Evolutionary conservation across 2,113 vertebrate genomes (phyloP).

Genomic region (Apodemus sylvaticus): DNA sequence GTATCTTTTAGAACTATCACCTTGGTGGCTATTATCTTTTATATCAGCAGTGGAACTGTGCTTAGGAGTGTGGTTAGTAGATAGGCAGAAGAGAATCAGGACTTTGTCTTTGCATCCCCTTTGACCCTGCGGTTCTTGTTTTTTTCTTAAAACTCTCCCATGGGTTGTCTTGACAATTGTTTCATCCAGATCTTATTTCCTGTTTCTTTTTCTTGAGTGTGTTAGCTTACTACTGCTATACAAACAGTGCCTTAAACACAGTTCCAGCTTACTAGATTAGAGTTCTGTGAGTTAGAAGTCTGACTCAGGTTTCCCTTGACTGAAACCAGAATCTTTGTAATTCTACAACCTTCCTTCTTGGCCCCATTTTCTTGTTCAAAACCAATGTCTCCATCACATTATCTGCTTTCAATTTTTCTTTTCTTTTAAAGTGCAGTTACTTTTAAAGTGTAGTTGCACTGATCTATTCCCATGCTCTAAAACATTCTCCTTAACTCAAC

Average conservation of each 20-base stretch:
- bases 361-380: background rate
- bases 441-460: background rate
- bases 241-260: background rate
- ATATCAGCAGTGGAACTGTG: background rate
- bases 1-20: conserved; percentile 1
- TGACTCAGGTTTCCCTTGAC: background rate
- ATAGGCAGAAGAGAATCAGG: background rate
- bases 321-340: background rate
- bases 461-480: background rate
- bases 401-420: background rate
- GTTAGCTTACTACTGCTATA: background rate
- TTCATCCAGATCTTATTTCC: background rate
- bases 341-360: background rate
- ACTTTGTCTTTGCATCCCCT: background rate
- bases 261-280: background rate
- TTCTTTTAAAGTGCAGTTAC: background rate
- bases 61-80: background rate
- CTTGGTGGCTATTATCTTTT: background rate
- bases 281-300: background rate
- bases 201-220: background rate
- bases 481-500: background rate
- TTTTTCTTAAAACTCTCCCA: background rate
- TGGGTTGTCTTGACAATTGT: background rate
- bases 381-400: background rate
- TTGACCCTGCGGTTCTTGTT: background rate